Conservation (phyloP, 2,797 vertebrate species). For the Anguilla megastoma region DNA sequence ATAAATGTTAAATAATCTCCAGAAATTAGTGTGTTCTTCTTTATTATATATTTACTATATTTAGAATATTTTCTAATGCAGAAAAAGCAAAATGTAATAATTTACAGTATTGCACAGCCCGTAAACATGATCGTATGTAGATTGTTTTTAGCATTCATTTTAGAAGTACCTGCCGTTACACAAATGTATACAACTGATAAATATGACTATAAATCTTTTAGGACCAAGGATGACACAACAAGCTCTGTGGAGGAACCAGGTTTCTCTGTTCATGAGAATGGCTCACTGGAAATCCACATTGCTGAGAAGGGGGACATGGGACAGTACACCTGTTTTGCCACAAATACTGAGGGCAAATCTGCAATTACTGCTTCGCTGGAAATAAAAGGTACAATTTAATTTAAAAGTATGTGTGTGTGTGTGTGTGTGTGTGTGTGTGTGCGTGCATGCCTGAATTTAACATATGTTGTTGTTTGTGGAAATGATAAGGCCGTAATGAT, state of each 20-base stretch:
- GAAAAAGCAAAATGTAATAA: background rate
- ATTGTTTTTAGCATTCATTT: background rate
- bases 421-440: background rate
- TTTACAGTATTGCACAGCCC: background rate
- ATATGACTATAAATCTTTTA: slow-evolving; percentile 55
- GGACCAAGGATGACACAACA: slow-evolving; percentile 82
- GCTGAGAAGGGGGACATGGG: slow-evolving; percentile 77
- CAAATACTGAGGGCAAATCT: slow-evolving; percentile 80
- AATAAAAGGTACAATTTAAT: slow-evolving; percentile 78
- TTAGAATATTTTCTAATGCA: background rate
- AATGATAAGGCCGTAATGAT: background rate
- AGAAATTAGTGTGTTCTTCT: background rate
- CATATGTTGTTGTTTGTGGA: background rate
- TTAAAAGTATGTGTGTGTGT: background rate
- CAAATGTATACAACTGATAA: background rate
- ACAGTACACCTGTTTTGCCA: slow-evolving; percentile 84
- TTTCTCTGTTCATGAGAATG: slow-evolving; percentile 75
- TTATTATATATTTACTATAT: background rate
- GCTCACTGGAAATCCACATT: slow-evolving; percentile 80
- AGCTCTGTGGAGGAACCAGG: slow-evolving; percentile 67
- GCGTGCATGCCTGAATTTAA: background rate
- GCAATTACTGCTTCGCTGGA: slow-evolving; percentile 79
- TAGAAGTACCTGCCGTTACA: background rate
- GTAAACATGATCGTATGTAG: background rate
- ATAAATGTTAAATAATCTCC: background rate